Conservation (phyloP, 2,113 vertebrate genomes). For the Pachyramphus minor region DNA sequence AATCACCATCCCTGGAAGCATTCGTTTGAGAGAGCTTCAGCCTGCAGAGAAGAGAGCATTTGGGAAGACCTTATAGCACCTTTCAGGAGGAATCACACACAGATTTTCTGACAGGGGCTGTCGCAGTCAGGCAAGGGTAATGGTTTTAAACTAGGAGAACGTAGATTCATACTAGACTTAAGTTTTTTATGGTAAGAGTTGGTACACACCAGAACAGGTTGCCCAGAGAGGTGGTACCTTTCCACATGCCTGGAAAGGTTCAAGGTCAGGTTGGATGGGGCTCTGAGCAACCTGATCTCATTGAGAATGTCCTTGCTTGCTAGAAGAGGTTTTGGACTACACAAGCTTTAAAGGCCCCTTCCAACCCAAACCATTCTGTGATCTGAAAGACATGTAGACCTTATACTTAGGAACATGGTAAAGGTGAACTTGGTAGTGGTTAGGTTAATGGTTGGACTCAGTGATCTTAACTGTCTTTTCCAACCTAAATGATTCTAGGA, state of each 20-base stretch:
- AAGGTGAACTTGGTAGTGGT: neutral
- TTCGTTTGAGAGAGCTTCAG: too few relatives aligned
- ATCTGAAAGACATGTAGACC: neutral
- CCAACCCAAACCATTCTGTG: neutral
- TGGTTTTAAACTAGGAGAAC: neutral
- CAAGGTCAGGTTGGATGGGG: accelerated
- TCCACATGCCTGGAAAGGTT: neutral
- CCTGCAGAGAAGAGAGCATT: neutral
- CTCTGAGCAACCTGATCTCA: neutral
- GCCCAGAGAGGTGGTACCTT: neutral
- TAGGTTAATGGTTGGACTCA: neutral
- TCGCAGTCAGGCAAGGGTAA: neutral
- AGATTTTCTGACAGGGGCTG: neutral
- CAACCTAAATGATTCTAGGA: neutral
- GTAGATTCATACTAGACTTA: neutral
- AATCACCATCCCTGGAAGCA: neutral
- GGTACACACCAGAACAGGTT: neutral
- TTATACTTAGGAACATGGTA: neutral
- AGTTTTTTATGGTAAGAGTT: neutral
- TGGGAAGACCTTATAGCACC: neutral
- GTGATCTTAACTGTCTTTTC: neutral
- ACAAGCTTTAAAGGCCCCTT: neutral
- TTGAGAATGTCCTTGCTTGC: neutral
- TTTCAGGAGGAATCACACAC: neutral
- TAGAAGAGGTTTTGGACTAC: neutral